Base-by-base conservation (phyloP, 2,113 vertebrate species). In the Pachypanchax playfairii region DNA sequence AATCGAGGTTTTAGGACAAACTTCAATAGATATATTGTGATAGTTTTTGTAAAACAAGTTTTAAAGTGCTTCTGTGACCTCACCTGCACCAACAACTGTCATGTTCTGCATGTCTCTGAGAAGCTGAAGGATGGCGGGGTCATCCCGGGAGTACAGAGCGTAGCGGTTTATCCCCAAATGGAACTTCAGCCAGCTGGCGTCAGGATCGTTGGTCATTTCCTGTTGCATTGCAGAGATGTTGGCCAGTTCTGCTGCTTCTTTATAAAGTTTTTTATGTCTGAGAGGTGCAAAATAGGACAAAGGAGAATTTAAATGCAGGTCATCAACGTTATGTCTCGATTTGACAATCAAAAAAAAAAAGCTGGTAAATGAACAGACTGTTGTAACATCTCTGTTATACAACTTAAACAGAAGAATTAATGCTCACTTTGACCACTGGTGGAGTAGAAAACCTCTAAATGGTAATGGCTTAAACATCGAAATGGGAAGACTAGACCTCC, bases 151-250 rank as follows among this genome's bases (percentile, higher is more conserved):
- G 70, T 98, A 99, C 17, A 99, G 89, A 11, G 93, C 94, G 0
- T 94, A 91, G 15, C 92, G 91, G 64, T 44, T 94, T 55, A 99
- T 99, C 6, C 94, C 96, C 84, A 94, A 76, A 69, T 98, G 95
- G 87, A 99, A 98, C 72, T 92, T 94, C 26, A 98, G 65, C 97
- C 97, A 99, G 77, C 90, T 92, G 82, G 96, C 91, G 1, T 94
- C 84, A 0, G 82, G 84, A 38, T 87, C 89, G 17, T 95, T 90
- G 53, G 62, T 90, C 60, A 85, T 83, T 0, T 88, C 47, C 1
- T 85, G 86, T 6, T 85, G 38, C 1, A 48, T 73, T 10, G 90
- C 18, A 0, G 87, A 84, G 57, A 89, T 20, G 77, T 93, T 93
- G 33, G 83, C 67, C 14, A 75, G 38, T 4, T 82, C 82, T 0